phyloP scores from a whole-genome alignment of 37 sponge, comb jelly and placozoan genomes.

The Diacarnus erythraeanus region DNA sequence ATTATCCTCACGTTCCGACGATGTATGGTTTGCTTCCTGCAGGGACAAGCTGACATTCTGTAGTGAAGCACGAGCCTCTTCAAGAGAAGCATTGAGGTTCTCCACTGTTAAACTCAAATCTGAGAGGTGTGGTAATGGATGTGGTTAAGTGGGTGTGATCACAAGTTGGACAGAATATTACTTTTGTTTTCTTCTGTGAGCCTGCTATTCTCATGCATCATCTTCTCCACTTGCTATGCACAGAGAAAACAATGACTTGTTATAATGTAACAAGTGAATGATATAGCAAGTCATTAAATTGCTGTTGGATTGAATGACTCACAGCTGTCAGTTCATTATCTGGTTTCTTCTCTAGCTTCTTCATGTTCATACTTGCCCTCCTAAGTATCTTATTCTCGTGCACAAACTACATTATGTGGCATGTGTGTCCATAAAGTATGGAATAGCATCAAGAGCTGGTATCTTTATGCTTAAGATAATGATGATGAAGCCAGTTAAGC shows the following conservation, averaged over 20 bases:
- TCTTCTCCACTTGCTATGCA: slow-evolving; percentile 45
- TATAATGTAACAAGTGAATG: neutral
- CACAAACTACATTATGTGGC: slow-evolving; percentile 26
- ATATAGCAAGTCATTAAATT: neutral
- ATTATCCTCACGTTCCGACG: no score
- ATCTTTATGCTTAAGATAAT: no score
- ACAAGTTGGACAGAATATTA: neutral
- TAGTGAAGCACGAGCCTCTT: slow-evolving; percentile 13
- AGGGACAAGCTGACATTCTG: neutral
- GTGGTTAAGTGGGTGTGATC: neutral
- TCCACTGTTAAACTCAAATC: slow-evolving; percentile 20
- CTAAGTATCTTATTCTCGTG: slow-evolving; percentile 61
- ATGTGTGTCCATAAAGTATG: no score
- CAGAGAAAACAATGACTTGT: neutral
- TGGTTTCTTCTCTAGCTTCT: slow-evolving; percentile 11
- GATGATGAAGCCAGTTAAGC: no score
- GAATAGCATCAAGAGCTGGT: no score
- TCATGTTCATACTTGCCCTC: slow-evolving; percentile 39
- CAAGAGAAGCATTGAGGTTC: slow-evolving; percentile 9
- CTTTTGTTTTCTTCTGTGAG: slow-evolving; percentile 52
- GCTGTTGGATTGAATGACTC: slow-evolving; percentile 6
- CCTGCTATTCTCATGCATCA: slow-evolving; percentile 56
- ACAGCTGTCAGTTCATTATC: slow-evolving; percentile 11
- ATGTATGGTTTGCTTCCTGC: neutral
- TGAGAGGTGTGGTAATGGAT: neutral